Percentiles rank a stretch among this genome's conserved stretches.
Conservation (phyloP, 2,113 vertebrate genomes). For the Podarcis cretensis region DNA sequence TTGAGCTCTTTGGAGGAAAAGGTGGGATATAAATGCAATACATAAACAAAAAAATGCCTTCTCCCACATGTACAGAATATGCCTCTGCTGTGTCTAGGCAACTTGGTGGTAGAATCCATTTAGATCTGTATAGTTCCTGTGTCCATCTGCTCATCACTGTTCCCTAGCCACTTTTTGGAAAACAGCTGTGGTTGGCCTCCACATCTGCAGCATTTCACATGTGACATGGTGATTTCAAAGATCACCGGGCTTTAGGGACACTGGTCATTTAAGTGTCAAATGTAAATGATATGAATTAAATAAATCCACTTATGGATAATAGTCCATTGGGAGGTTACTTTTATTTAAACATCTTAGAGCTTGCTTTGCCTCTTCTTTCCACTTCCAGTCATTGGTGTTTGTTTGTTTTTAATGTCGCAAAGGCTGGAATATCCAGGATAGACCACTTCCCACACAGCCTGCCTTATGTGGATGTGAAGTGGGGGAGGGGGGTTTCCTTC, state of each 20-base stretch:
- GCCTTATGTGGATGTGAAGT: no score
- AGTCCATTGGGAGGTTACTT: neutral
- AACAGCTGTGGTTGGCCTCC: neutral
- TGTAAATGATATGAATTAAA: neutral
- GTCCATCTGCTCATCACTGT: no score
- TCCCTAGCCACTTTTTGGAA: neutral
- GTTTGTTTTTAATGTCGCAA: no score
- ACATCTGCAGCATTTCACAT: neutral
- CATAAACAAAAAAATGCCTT: neutral
- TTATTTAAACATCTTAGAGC: neutral
- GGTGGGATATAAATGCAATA: neutral
- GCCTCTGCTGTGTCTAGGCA: neutral
- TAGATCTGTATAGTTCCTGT: neutral
- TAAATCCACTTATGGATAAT: neutral
- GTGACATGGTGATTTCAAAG: neutral
- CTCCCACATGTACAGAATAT: neutral
- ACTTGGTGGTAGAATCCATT: neutral
- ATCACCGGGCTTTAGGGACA: neutral
- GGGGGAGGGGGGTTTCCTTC: no score
- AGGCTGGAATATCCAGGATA: no score
- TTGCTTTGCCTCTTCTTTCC: no score
- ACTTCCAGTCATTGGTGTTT: no score
- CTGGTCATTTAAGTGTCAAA: neutral
- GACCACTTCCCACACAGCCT: no score
- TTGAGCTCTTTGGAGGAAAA: no score